Percentiles rank a stretch among this genome's conserved stretches.
Conservation (phyloP, 2,113 vertebrate species). For the Sylvilagus bachmani region DNA sequence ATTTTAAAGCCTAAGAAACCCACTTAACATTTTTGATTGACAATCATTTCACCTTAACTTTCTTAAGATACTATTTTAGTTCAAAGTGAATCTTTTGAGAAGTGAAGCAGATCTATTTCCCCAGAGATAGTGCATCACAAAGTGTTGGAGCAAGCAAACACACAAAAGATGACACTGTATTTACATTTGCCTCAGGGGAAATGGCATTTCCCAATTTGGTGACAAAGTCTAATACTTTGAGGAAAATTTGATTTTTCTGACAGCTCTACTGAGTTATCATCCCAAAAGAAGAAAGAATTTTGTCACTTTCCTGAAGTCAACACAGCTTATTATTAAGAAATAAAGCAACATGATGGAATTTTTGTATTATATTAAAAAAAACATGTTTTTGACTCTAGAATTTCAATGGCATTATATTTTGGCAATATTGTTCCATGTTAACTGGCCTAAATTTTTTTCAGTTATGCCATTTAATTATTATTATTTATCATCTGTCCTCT, state of each 20-base stretch:
- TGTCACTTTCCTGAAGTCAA: constrained; percentile 24
- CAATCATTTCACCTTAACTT: neutral
- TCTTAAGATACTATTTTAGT: constrained; percentile 24
- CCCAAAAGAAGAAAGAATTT: neutral
- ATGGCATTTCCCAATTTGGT: constrained; percentile 30
- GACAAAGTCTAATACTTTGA: constrained; percentile 54
- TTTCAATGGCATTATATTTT: neutral
- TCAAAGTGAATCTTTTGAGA: constrained; percentile 24
- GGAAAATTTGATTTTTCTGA: constrained; percentile 58
- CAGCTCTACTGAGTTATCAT: neutral
- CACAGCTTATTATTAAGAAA: neutral
- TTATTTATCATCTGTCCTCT: neutral
- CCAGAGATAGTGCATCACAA: neutral
- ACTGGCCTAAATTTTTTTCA: neutral
- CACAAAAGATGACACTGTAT: constrained; percentile 16
- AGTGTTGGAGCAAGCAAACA: constrained; percentile 42
- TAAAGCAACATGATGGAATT: neutral
- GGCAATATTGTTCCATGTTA: neutral
- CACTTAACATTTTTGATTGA: neutral
- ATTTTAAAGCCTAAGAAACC: neutral
- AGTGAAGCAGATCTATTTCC: constrained; percentile 37
- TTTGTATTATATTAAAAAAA: neutral
- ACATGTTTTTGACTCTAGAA: neutral
- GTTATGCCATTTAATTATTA: neutral
- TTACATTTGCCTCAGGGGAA: constrained; percentile 52